A percentile compares a stretch with the other conserved stretches of the same genome.
phyloP scores from a whole-genome alignment of 2,113 vertebrate species.

The Plestiodon gilberti region DNA sequence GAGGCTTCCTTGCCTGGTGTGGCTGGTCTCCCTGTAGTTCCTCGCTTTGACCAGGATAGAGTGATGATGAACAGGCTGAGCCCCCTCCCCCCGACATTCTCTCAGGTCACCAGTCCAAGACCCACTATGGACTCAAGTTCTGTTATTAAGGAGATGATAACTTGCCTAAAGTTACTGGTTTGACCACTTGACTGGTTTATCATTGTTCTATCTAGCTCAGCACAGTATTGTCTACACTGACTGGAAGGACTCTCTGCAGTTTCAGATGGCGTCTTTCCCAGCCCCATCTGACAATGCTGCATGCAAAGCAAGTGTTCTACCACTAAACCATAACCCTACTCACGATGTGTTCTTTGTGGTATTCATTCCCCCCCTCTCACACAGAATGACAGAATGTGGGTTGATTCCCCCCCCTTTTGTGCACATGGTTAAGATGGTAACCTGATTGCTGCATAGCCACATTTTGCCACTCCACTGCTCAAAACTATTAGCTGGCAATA shows the following conservation, averaged over 20 bases:
- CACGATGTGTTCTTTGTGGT: not conserved
- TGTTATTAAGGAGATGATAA: too few relatives aligned
- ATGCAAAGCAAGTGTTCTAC: too few relatives aligned
- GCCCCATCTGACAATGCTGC: too few relatives aligned
- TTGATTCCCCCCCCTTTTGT: not conserved
- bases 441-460: not conserved
- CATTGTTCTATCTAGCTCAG: too few relatives aligned
- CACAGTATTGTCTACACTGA: too few relatives aligned
- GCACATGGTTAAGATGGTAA: not conserved
- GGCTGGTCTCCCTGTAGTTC: not conserved
- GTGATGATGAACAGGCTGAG: not conserved
- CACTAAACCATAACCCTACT: not conserved
- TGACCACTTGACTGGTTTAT: too few relatives aligned
- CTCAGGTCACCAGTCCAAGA: too few relatives aligned
- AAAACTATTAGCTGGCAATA: not conserved
- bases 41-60: not conserved
- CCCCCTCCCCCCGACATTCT: too few relatives aligned
- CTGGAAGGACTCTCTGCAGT: too few relatives aligned
- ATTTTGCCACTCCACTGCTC: not conserved
- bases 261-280: too few relatives aligned
- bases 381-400: not conserved
- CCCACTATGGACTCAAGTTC: too few relatives aligned
- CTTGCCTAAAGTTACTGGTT: too few relatives aligned
- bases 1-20: not conserved
- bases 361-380: not conserved